Evolutionary conservation across 64 coral and sea anemone species (phyloP), one percentile per base, ranked within the genome.

Genomic region (Acropora tenuis): DNA sequence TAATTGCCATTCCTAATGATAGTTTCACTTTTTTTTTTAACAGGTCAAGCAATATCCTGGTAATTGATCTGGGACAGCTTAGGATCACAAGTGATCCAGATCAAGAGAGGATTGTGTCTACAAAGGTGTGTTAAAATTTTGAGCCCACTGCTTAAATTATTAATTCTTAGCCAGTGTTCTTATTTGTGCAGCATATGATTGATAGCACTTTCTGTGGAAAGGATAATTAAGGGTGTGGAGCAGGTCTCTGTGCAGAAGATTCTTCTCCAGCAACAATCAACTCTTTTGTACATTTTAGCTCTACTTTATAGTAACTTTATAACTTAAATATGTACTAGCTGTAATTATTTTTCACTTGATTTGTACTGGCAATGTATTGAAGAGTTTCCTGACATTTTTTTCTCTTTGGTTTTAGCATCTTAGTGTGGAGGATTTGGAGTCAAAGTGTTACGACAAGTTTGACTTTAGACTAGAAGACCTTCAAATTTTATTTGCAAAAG

Each of bases 31-130:
- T 49, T 3, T 78, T 44, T n/a, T 17, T 47, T 6, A 40, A 53
- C 66, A 96, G 95, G 47, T 90, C 95, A 83, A 47, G 87, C 47
- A 81, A 84, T 84, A 67, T 96, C 2, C 42, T 98, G 6, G 90
- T 98, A 11, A 63, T 98, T 44, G 97, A 98, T 83, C 94, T 98
- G 50, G 97, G 97, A 17, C 91, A 95, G 52, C 61, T 98, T 10
- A 98, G 96, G 61, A 95, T 98, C 47, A 98, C 87, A 46, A 98
- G 97, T 88, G 97, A 98, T 77, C 89, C 88, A 43, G 78, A 93
- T 10, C 94, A 96, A 61, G 91, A 98, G 60, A 88, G 97, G 68
- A 86, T 98, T 52, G 89, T 78, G 1, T 76, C 94, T 9, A 98
- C 97, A 15, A 98, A 98, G 91, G 97, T 98, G 10, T 30, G 30